Evolutionary conservation across 1,140 invertebrate genomes (phyloP), one percentile per base, ranked within the genome.

Genomic region (Cryptotermes secundus): DNA sequence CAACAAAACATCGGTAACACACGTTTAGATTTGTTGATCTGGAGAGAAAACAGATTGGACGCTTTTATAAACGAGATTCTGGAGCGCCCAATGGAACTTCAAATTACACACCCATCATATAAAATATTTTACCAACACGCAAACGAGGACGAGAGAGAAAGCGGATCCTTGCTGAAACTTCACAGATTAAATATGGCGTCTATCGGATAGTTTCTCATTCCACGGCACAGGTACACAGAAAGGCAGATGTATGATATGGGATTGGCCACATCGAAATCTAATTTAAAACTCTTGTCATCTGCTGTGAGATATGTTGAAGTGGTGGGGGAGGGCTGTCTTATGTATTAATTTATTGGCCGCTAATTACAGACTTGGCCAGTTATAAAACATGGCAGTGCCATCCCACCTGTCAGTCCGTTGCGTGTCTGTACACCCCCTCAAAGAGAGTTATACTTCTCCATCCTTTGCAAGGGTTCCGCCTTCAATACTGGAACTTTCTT

Each of bases 321-420:
- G 34, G 34, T 81, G 26, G 26, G 34, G 26, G 34, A 35, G 42
- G 34, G 35, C 80, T 81, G 80, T 81, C 80, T 81, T 81, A 81
- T 35, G 35, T 81, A 31, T n/a, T 26, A 81, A 81, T 81, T 81
- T 81, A 81, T 81, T 45, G 80, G 34, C 80, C 80, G 80, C 80
- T 81, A 81, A 81, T 81, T 81, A 81, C 80, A 81, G 80, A 81
- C 35, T 81, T 36, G 22, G 42, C 34, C 42, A 6, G 80, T 81
- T 81, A 81, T 81, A 81, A 81, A 81, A 81, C 80, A 81, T n/a
- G 3, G 35, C 80, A 81, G 80, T 81, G 80, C 35, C 80, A 81
- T 81, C 80, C 80, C 80, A 81, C 80, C 35, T 81, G 34, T 35
- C 80, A 81, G 80, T 45, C 34, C 80, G 7, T 81, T 34, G 80